A percentile compares a stretch with the other conserved stretches of the same genome.
These are phyloP conservation scores for Lontra canadensis DNA, from an alignment of 2,113 vertebrate species.

Conservation along the genomic window DNA sequence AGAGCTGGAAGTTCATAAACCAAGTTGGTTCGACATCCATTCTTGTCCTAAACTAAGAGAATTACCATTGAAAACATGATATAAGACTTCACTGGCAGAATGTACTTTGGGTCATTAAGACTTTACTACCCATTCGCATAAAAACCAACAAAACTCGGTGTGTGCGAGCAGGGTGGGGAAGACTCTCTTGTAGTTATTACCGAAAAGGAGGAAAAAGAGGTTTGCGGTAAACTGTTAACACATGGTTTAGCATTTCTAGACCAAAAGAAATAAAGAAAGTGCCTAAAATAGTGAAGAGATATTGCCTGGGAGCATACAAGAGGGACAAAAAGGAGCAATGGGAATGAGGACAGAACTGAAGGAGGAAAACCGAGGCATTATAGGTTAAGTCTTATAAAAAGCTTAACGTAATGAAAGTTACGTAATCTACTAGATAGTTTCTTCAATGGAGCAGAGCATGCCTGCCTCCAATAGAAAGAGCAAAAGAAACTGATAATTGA, in stretches of 20 bases:
- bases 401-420: neutral
- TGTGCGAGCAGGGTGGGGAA: neutral
- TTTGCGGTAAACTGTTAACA: neutral
- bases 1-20: neutral
- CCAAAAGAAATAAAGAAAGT: neutral
- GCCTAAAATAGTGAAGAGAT: neutral
- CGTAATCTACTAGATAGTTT: neutral
- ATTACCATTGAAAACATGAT: neutral
- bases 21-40: neutral
- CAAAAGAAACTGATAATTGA: conserved; percentile 52
- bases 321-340: neutral
- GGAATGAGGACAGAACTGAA: neutral
- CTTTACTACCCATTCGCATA: neutral
- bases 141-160: neutral
- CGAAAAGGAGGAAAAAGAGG: conserved; percentile 11
- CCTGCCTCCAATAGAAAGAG: neutral
- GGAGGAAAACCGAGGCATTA: neutral
- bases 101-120: neutral
- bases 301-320: neutral
- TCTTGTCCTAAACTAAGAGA: neutral
- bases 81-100: neutral
- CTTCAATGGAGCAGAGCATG: neutral
- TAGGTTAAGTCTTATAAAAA: neutral
- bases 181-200: neutral
- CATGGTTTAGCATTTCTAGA: neutral